Base-by-base conservation (phyloP, 1,140 invertebrate genomes). In the Teleopsis dalmanni region DNA sequence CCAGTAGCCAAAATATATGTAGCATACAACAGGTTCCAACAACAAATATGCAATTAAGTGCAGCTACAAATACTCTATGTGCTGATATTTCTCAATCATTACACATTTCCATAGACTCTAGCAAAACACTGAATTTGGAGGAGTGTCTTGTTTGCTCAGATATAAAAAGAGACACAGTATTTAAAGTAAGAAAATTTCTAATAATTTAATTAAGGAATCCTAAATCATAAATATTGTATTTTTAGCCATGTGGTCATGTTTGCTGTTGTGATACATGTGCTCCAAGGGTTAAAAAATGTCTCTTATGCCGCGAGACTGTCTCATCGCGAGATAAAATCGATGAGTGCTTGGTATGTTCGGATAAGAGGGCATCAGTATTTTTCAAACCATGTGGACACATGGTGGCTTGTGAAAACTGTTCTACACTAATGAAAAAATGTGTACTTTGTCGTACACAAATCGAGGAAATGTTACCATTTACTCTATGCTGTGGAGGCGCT, bases 81-180 rank as follows among this genome's bases (percentile, higher is more conserved):
- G 38, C 37, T 16, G 64, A 67, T 27, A 54, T 67, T 53, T 49
- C 58, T 5, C 61, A 64, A 37, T 67, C 64, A 0, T 36, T 64
- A 33, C 55, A 62, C 18, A 21, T n/a, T 6, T 27, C 36, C 27
- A 38, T 33, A 25, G 49, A 46, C n/a, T 68, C 44, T 58, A 61
- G 25, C 62, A 70, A 57, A 62, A 57, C 73, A 2, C 72, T 76
- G 1, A 75, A 82, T 0, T 75, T 91, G 52, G 92, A 95, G 60
- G 94, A 98, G 71, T 98, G 95, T 69, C 82, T 97, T 61, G 88
- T 98, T 4, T 97, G 95, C 70, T 95, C 92, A 0, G 93, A 97
- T 71, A 81, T 83, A 46, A 94, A 94, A 66, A 74, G 92, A 5
- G 92, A 97, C 68, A 90, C 85, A 8, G 75, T 92, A 3, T 93